phyloP scores from a whole-genome alignment of 2,113 vertebrate species.

The Tachycineta bicolor region DNA sequence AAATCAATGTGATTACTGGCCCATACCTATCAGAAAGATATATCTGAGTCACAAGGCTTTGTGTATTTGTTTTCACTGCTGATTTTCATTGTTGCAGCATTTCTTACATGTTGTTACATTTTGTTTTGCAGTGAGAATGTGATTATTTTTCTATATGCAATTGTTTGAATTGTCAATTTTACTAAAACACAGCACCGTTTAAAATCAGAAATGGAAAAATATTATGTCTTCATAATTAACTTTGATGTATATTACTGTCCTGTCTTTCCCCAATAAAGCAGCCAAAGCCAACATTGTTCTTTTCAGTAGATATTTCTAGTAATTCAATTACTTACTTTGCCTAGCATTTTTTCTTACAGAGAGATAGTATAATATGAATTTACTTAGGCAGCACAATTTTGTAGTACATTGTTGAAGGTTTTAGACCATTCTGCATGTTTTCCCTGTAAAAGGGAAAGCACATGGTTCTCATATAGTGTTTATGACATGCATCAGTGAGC shows the following conservation, averaged over 20 bases:
- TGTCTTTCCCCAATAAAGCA: neutral
- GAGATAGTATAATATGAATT: neutral
- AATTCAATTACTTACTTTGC: neutral
- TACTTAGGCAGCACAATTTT: conserved; percentile 38
- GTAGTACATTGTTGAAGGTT: neutral
- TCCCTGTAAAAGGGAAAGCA: neutral
- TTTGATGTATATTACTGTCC: neutral
- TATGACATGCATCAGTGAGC: neutral
- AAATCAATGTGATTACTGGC: neutral
- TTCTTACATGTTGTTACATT: neutral
- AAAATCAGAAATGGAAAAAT: conserved; percentile 23
- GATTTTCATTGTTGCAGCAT: neutral
- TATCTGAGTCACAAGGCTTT: neutral
- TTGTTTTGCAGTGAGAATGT: neutral
- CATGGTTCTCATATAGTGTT: neutral
- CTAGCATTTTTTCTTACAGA: neutral
- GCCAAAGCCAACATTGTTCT: neutral
- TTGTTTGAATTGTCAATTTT: neutral
- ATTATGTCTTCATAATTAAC: neutral
- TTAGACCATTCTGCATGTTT: conserved; percentile 31
- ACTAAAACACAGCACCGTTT: neutral
- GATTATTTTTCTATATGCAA: neutral
- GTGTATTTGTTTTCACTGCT: neutral
- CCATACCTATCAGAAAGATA: neutral
- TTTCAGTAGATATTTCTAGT: neutral